Percentiles rank a stretch among this genome's conserved stretches.
Conservation (phyloP, 2,113 vertebrate species). For the Leptocoma aspasia region DNA sequence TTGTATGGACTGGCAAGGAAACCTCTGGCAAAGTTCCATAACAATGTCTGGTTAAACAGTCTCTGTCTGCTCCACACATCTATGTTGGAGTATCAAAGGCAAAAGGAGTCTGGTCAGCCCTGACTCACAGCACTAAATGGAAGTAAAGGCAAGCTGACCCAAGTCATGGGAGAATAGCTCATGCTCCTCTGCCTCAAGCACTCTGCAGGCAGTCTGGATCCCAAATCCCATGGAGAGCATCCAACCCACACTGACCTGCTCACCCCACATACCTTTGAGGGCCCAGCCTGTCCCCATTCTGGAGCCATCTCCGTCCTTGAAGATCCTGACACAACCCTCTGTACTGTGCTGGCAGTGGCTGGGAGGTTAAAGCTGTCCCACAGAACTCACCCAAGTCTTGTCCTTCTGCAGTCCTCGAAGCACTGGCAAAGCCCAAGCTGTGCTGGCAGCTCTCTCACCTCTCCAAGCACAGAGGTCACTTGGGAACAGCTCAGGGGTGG, state of each 20-base stretch:
- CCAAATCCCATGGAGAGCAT: background rate
- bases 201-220: background rate
- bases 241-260: background rate
- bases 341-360: background rate
- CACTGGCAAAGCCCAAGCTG: background rate
- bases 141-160: constrained; percentile 9
- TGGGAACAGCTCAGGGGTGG: background rate
- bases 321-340: background rate
- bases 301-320: background rate
- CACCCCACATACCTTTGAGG: background rate
- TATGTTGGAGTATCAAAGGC: background rate
- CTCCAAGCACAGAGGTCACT: background rate
- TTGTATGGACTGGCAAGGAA: background rate
- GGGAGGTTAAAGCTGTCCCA: background rate
- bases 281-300: background rate
- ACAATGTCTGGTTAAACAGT: background rate
- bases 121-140: background rate
- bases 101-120: background rate
- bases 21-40: background rate
- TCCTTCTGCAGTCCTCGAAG: background rate
- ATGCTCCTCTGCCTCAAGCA: background rate
- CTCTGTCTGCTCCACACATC: background rate
- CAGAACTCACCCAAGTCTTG: background rate
- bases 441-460: background rate
- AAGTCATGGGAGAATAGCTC: background rate